Base-by-base conservation (phyloP, 2,113 vertebrate genomes). In the Dasyornis broadbenti region DNA sequence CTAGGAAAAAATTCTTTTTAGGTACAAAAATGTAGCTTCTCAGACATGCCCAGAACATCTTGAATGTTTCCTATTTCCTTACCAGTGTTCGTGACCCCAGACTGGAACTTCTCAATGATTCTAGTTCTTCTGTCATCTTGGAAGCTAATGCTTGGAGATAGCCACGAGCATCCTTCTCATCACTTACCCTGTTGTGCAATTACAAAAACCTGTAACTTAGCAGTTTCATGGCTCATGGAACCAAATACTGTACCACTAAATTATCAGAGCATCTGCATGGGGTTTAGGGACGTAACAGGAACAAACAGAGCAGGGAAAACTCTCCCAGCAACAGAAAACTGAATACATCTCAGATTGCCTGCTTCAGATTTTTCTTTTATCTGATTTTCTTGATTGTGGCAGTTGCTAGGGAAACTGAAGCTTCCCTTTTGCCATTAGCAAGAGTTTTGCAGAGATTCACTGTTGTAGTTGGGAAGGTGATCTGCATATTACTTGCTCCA, bases 41-140 rank as follows among this genome's bases (percentile, higher is more conserved):
- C 47, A 59, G 47, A 82, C 37, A 93, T 9, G 16, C 8, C 16
- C 71, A 90, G 35, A 75, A 61, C 8, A 68, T 24, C n/a, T 15
- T 52, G 24, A 81, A 66, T 37, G 19, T 23, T 61, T 79, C 13
- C 33, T 39, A 5, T 81, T 83, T 79, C 93, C 97, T 96, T 98
- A 99, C 99, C 99, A 99, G 96, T 30, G 99, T 98, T 95, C 99
- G 98, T 20, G 98, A 98, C 6, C 99, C 99, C 90, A 99, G 97
- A 89, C 98, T 99, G 84, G 98, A 99, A 93, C 97, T 99, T 57
- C 99, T 98, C 68, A 99, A 90, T 0, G 99, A 97, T 90, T 99
- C 99, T 10, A 99, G 98, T 94, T 99, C 99, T 94, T 99, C 99
- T 0, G 99, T 99, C 99, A 99, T 99, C 98, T 99, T 99, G 45